Evolutionary conservation across 2,113 vertebrate genomes (phyloP), one percentile per base, ranked within the genome.

Genomic region (Apteryx owenii): DNA sequence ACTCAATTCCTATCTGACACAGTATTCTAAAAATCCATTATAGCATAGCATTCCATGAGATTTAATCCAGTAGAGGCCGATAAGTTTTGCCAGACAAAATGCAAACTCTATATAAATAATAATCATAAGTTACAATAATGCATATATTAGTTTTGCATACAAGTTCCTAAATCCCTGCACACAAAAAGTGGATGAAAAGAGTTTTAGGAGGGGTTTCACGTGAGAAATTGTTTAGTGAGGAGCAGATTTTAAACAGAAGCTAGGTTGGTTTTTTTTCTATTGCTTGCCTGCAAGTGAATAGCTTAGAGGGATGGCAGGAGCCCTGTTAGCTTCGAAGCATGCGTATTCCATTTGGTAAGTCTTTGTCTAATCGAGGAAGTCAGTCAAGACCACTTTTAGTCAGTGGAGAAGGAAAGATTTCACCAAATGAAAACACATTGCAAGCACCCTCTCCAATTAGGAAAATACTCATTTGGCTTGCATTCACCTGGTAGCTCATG

Each of bases 111-210:
- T 3, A 3, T 13, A 73, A 88, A 21, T 25, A 68, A 66, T 22
- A 54, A 33, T 4, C 7, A 0, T 12, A n/a, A 71, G 9, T 1
- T 93, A 29, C 33, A 50, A 58, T 29, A 6, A 62, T 19, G 51
- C 0, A 1, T 5, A 0, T 20, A 12, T 28, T 61, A 17, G 29
- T 60, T 60, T 4, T 7, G 8, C 6, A 33, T 9, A 66, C 5
- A 50, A 14, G 46, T 10, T 93, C 36, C 65, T 75, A 71, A 90
- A 54, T 1, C 26, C 22, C 65, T 23, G 40, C 21, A 60, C 3
- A 68, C 12, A 76, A 7, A 44, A 72, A 91, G 44, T 0, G 76
- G 28, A 61, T 46, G 10, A 56, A 80, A 6, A 6, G 1, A 69
- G 9, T 66, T 88, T 33, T 14, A 80, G 40, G 15, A 60, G 33